Conservation (phyloP, 2,113 vertebrate species). For the Paramisgurnus dabryanus region DNA sequence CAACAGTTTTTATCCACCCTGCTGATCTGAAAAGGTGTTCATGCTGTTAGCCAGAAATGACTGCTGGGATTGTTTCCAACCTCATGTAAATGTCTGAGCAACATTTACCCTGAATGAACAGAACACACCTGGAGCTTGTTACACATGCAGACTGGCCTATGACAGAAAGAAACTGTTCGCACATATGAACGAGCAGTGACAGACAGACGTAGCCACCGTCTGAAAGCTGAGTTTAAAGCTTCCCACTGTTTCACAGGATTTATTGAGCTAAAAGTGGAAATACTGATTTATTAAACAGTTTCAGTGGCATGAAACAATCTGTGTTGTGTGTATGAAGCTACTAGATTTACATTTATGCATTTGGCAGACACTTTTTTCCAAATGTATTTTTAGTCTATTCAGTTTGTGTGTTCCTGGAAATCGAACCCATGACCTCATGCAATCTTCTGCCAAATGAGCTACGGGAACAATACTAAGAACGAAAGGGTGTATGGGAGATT, state of each 20-base stretch:
- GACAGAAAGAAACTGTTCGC: background rate
- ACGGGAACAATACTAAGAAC: too few relatives aligned
- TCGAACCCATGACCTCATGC: too few relatives aligned
- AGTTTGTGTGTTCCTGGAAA: too few relatives aligned
- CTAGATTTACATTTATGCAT: too few relatives aligned
- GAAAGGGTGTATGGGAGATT: background rate
- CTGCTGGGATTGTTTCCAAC: slow-evolving; percentile 16
- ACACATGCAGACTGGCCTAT: background rate
- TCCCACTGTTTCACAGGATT: background rate
- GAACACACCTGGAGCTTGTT: slow-evolving; percentile 17
- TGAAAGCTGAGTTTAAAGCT: background rate
- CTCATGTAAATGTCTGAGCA: background rate
- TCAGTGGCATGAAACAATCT: too few relatives aligned
- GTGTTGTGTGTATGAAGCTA: too few relatives aligned
- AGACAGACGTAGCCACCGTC: background rate
- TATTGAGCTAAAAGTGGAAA: background rate
- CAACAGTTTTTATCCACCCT: slow-evolving; percentile 11
- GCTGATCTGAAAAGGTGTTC: slow-evolving; percentile 18
- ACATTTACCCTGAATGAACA: background rate
- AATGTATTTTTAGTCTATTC: too few relatives aligned
- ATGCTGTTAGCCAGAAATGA: slow-evolving; percentile 5
- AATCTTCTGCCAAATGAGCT: too few relatives aligned
- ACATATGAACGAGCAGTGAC: background rate
- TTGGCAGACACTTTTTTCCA: too few relatives aligned
- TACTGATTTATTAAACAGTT: background rate